Conservation (phyloP, 1,140 invertebrate genomes). For the Drosophila sturtevanti region DNA sequence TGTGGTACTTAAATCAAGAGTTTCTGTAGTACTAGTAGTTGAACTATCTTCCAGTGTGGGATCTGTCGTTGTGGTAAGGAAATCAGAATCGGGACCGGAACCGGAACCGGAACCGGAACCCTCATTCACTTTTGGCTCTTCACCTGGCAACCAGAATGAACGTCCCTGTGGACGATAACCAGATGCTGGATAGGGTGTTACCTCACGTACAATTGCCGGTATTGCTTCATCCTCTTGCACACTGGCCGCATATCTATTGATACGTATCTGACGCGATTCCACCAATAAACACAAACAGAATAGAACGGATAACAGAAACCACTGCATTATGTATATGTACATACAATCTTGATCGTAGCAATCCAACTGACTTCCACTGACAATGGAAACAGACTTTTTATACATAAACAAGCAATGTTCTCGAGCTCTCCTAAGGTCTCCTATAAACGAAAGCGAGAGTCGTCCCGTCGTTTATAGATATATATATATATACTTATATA, state of each 20-base stretch:
- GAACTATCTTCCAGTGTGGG: constrained; percentile 35
- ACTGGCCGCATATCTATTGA: constrained; percentile 66
- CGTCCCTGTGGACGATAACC: constrained; percentile 62
- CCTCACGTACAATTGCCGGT: constrained; percentile 37
- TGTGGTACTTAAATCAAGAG: constrained; percentile 55
- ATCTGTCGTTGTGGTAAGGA: constrained; percentile 49
- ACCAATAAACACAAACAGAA: constrained; percentile 36
- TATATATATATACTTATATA: no score
- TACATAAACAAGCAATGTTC: constrained; percentile 49
- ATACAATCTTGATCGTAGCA: constrained; percentile 34
- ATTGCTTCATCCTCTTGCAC: constrained; percentile 62
- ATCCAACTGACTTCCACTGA: constrained; percentile 54
- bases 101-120: constrained; percentile 35
- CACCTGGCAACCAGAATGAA: constrained; percentile 60
- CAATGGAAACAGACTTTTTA: constrained; percentile 51
- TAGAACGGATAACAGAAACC: constrained; percentile 34
- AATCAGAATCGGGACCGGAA: not conserved
- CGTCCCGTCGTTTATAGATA: constrained; percentile 30
- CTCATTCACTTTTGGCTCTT: constrained; percentile 18
- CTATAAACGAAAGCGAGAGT: constrained; percentile 63
- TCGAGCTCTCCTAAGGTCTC: constrained; percentile 46
- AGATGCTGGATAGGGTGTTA: constrained; percentile 61
- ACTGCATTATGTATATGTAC: constrained; percentile 46
- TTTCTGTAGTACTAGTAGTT: constrained; percentile 60
- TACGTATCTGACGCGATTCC: constrained; percentile 66